Evolutionary conservation across 2,113 vertebrate species (phyloP), one percentile per base, ranked within the genome.

Genomic region (Manacus vitellinus): DNA sequence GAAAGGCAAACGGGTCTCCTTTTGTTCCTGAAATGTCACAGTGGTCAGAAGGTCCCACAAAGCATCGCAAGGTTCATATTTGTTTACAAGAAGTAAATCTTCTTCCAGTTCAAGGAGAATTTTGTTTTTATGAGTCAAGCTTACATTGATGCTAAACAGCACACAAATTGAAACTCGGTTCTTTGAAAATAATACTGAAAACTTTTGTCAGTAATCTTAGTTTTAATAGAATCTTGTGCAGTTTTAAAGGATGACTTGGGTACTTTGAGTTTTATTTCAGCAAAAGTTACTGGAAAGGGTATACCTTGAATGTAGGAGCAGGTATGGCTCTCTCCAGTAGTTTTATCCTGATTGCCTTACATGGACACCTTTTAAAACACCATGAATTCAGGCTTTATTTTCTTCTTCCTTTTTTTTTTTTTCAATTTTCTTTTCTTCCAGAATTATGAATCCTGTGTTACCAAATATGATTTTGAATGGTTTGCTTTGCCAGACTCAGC

Each of bases 61-160:
- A 52, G 5, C 14, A 19, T n/a, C 11, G 23, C 11, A 44, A 62
- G 5, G 15, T n/a, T 68, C 25, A 30, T 23, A 28, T 17, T 35
- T 47, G 2, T 59, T 91, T 65, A 62, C 18, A 55, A 49, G 5
- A 27, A 8, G 9, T 28, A 46, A 55, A 2, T 17, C 33, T 54
- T 21, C 4, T 7, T 65, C 18, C 20, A 65, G 2, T 44, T 67
- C 52, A 91, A 55, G 39, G 6, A 55, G 22, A 55, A 72, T 6
- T 11, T 67, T 6, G 0, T 18, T 73, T 66, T 71, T 13, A 6
- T 15, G 3, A 21, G 3, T 30, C 4, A 46, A 52, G 6, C 6
- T 44, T 44, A 18, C 5, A 16, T 2, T 46, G 22, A 24, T 3
- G 17, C 12, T 49, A 35, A 93, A 10, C 12, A 56, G 11, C 6